A percentile compares a stretch with the other conserved stretches of the same genome.
Conservation (phyloP, 2,888 invertebrate species). For the Eutolmus rufibarbis region DNA sequence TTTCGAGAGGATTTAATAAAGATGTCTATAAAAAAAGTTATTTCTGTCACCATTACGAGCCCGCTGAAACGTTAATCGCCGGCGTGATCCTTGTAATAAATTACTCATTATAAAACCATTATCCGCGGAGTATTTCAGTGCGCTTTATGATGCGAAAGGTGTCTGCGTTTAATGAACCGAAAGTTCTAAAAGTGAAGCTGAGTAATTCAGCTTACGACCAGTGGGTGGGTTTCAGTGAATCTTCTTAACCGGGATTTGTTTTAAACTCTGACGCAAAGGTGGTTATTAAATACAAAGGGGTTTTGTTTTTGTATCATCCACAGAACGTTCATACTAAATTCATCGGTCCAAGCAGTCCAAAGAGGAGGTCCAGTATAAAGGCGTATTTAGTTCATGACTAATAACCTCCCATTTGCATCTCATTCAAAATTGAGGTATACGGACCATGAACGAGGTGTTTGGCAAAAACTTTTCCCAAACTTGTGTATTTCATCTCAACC, state of each 20-base stretch:
- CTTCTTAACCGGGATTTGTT: neutral
- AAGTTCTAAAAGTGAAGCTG: neutral
- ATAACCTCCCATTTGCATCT: neutral
- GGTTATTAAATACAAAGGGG: neutral
- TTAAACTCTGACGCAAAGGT: neutral
- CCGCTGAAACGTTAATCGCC: neutral
- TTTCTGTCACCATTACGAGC: neutral
- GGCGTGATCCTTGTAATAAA: neutral
- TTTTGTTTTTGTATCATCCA: neutral
- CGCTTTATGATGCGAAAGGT: neutral
- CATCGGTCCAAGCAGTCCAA: neutral
- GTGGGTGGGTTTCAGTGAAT: neutral
- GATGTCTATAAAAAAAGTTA: neutral
- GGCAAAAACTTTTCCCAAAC: neutral
- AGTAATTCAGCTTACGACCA: neutral
- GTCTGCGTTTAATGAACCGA: constrained; percentile 3
- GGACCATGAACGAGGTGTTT: neutral
- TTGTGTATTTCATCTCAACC: neutral
- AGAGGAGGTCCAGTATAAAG: neutral
- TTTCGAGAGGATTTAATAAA: neutral
- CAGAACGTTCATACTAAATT: neutral
- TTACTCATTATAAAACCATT: constrained; percentile 13
- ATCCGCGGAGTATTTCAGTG: neutral
- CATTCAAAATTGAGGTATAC: neutral
- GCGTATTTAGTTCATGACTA: neutral